Percentiles rank a stretch among this genome's conserved stretches.
Evolutionary conservation across 2,113 vertebrate genomes (phyloP).

Genomic region (Pungitius pungitius): DNA sequence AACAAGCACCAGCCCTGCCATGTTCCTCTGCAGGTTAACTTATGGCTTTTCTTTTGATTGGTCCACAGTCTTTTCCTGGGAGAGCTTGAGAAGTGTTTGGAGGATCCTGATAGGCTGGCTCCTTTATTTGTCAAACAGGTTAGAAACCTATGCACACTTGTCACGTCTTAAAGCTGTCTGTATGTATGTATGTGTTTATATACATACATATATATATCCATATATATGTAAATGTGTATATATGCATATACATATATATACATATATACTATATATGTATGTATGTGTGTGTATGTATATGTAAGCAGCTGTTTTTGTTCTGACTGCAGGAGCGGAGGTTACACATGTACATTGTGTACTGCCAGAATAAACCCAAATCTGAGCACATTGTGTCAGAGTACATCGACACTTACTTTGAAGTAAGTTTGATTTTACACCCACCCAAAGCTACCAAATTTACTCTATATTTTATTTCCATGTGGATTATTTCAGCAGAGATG

Average conservation of each 20-base stretch:
- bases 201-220: no score
- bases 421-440: conserved; percentile 69
- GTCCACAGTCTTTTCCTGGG: conserved; percentile 92
- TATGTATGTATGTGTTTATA: no score
- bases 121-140: conserved; percentile 96
- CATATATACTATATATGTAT: no score
- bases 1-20: not conserved
- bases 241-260: no score
- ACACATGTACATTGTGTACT: conserved; percentile 99
- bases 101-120: conserved; percentile 95
- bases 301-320: no score
- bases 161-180: no score
- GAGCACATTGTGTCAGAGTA: conserved; percentile 99
- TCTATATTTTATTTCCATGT: not conserved
- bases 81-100: conserved; percentile 97
- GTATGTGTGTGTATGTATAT: no score
- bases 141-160: conserved; percentile 54
- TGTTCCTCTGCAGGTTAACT: not conserved
- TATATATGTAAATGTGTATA: no score
- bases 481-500: not conserved
- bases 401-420: conserved; percentile 99
- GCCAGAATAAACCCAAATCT: conserved; percentile 99
- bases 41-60: conserved; percentile 26
- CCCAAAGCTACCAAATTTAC: not conserved
- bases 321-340: conserved; percentile 90